Percentiles rank a stretch among this genome's conserved stretches.
Evolutionary conservation across 2,797 vertebrate species (phyloP).

Genomic region (Pseudochirops corinnae): DNA sequence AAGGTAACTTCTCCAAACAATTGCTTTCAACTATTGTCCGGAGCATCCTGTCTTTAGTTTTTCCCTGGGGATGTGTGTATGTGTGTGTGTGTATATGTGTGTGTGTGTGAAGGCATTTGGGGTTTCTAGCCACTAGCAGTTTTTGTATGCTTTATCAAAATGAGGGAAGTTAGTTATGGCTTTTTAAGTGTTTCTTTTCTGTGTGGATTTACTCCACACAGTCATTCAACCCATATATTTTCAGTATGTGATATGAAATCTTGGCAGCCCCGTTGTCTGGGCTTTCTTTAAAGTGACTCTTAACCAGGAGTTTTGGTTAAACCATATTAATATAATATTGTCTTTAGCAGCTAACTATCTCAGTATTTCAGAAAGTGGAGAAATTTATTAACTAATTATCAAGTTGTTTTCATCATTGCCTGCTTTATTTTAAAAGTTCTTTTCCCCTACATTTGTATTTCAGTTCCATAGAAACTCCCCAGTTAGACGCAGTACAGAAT

Average conservation of each 20-base stretch:
- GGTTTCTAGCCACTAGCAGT: background rate
- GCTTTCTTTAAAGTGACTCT: slow-evolving; percentile 31
- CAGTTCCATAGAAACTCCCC: slow-evolving; percentile 80
- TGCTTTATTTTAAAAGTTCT: slow-evolving; percentile 65
- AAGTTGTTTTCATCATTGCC: slow-evolving; percentile 52
- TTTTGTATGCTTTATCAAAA: background rate
- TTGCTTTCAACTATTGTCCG: background rate
- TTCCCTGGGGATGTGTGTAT: background rate
- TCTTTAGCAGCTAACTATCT: slow-evolving; percentile 25
- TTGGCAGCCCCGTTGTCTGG: background rate
- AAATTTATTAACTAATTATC: slow-evolving; percentile 25
- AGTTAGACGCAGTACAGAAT: slow-evolving; percentile 81
- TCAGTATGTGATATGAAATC: background rate
- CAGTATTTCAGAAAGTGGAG: background rate
- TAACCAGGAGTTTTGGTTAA: slow-evolving; percentile 28
- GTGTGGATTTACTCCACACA: background rate
- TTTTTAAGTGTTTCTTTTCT: background rate
- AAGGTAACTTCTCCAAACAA: background rate
- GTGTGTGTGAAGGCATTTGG: background rate
- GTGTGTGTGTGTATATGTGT: background rate
- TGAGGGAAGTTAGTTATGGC: background rate
- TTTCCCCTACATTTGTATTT: slow-evolving; percentile 75
- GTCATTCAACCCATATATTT: background rate
- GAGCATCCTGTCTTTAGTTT: background rate
- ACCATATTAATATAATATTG: slow-evolving; percentile 31